phyloP scores from a whole-genome alignment of 23 tunicate genomes.

The Halocynthia roretzi region DNA sequence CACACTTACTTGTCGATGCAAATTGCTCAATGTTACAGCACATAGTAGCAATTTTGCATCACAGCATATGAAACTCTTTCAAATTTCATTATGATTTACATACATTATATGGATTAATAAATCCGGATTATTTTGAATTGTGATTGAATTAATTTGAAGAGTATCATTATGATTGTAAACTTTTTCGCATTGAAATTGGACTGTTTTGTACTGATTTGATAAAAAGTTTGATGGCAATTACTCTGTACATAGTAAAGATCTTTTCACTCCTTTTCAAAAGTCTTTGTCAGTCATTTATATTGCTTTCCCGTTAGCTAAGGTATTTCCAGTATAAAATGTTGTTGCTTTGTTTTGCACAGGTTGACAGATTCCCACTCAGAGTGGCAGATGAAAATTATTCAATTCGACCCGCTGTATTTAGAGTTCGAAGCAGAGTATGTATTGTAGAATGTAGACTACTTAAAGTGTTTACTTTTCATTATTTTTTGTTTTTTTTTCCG shows the following conservation, averaged over 20 bases:
- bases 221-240: too few relatives aligned
- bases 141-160: too few relatives aligned
- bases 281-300: not conserved
- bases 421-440: conserved; percentile 89
- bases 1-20: too few relatives aligned
- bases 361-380: conserved; percentile 11
- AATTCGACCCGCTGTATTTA: conserved; percentile 78
- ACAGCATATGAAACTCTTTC: too few relatives aligned
- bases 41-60: too few relatives aligned
- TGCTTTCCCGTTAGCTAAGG: not conserved
- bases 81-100: too few relatives aligned
- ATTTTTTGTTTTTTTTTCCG: not conserved
- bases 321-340: not conserved
- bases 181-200: too few relatives aligned
- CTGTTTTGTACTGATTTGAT: too few relatives aligned
- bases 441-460: not conserved
- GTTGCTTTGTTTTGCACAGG: conserved; percentile 1
- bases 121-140: too few relatives aligned
- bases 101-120: too few relatives aligned
- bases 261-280: not conserved
- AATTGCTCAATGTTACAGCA: too few relatives aligned
- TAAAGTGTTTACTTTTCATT: not conserved
- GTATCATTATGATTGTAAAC: too few relatives aligned
- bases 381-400: conserved; percentile 42
- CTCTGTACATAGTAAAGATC: not conserved